These are phyloP conservation scores for Bubalus kerabau DNA, from an alignment of 2,113 vertebrate genomes.

Conservation along the genomic window DNA sequence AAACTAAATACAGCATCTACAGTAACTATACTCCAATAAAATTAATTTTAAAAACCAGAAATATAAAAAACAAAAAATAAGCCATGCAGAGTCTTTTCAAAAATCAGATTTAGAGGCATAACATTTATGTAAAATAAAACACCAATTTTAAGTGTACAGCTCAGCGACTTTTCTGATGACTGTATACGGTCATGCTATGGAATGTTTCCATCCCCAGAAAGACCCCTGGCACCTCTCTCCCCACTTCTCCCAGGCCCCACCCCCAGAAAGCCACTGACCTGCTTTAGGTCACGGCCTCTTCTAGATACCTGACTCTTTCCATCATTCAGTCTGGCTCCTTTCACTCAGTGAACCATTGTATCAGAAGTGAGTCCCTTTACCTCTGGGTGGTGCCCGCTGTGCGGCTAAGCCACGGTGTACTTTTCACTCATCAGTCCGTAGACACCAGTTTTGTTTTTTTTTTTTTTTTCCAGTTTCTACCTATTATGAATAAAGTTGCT, in stretches of 20 bases:
- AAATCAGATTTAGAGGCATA: neutral
- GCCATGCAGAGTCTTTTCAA: neutral
- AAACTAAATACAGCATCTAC: neutral
- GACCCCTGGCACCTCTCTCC: neutral
- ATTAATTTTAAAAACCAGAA: neutral
- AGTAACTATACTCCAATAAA: neutral
- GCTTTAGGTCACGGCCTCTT: neutral
- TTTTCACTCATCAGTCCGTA: neutral
- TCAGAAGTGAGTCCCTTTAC: neutral
- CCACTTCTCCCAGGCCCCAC: neutral
- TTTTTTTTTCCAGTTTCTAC: neutral
- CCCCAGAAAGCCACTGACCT: neutral
- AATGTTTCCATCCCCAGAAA: too few relatives aligned
- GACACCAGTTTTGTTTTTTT: accelerated
- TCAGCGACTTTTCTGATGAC: neutral
- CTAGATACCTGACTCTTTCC: neutral
- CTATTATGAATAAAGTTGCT: neutral
- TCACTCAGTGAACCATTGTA: accelerated
- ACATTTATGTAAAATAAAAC: neutral
- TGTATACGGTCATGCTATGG: accelerated
- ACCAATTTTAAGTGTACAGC: neutral
- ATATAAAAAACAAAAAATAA: neutral
- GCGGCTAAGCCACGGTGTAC: accelerated
- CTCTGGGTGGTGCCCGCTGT: neutral
- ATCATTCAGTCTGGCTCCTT: neutral